Percentiles rank a stretch among this genome's conserved stretches.
phyloP scores from a whole-genome alignment of 2,113 vertebrate genomes.

The Odocoileus hemionus region DNA sequence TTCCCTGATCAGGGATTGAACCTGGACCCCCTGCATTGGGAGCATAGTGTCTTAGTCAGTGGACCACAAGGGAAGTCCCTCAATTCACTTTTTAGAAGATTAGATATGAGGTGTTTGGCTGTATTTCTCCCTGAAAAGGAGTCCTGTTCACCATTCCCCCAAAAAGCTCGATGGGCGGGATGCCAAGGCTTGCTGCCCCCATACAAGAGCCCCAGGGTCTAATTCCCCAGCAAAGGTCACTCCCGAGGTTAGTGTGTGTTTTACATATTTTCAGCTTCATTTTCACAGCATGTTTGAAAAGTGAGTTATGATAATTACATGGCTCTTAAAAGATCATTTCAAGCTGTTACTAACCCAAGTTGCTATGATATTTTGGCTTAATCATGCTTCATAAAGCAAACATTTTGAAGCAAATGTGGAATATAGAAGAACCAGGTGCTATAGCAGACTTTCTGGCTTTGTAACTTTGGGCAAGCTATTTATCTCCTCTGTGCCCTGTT shows the following conservation, averaged over 20 bases:
- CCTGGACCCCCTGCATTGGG: background rate
- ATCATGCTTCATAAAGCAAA: background rate
- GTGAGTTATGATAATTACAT: background rate
- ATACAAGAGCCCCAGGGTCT: background rate
- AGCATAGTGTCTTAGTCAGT: fast-evolving
- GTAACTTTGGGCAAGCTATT: background rate
- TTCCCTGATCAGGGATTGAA: background rate
- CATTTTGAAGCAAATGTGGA: background rate
- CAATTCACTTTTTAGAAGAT: background rate
- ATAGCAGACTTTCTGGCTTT: background rate
- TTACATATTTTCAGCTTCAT: background rate
- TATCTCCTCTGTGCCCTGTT: background rate
- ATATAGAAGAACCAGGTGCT: background rate
- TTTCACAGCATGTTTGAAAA: background rate
- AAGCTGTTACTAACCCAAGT: background rate
- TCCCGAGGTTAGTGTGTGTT: background rate
- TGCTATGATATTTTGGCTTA: background rate
- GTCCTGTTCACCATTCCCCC: too few relatives aligned
- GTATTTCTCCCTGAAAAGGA: background rate
- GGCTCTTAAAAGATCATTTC: background rate
- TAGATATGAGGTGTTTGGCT: background rate
- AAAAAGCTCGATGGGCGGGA: background rate
- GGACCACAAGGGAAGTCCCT: background rate
- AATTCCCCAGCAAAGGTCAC: background rate
- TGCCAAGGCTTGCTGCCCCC: background rate